Evolutionary conservation across 2,888 invertebrate species (phyloP).

Genomic region (Folsomia candida): DNA sequence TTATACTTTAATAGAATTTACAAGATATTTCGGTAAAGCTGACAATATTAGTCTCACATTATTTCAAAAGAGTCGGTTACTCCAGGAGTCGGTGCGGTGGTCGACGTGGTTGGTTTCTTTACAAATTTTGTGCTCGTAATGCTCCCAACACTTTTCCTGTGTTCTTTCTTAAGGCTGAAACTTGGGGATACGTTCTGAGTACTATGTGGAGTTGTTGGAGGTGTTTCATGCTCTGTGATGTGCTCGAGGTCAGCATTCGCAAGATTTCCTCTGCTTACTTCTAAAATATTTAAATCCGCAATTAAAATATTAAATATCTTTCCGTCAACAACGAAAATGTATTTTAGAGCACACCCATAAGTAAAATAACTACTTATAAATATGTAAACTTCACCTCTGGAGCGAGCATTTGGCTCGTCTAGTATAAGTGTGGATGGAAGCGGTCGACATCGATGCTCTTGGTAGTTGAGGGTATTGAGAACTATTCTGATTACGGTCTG

Average conservation of each 20-base stretch:
- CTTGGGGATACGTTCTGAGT: conserved; percentile 34
- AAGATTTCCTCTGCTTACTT: conserved; percentile 32
- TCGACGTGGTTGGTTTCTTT: conserved; percentile 23
- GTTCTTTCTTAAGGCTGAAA: conserved; percentile 30
- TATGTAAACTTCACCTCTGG: conserved; percentile 60
- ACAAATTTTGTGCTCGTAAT: conserved; percentile 32
- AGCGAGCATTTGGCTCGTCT: conserved; percentile 66
- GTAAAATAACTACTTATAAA: conserved; percentile 5
- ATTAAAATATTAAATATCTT: conserved; percentile 6
- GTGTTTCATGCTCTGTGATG: conserved; percentile 48
- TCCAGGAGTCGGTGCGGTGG: conserved; percentile 10
- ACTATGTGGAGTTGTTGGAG: conserved; percentile 45
- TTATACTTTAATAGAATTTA: no score
- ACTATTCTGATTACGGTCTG: conserved; percentile 82
- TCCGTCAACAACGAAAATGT: not conserved
- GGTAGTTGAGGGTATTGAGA: conserved; percentile 85
- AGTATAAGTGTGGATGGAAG: conserved; percentile 77
- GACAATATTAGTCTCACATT: no score
- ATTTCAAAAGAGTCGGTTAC: conserved; percentile 44
- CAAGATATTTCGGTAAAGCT: no score
- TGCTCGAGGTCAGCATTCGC: conserved; percentile 46
- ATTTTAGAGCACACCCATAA: not conserved
- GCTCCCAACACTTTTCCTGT: conserved; percentile 42
- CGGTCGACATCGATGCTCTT: conserved; percentile 85
- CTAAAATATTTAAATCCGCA: conserved; percentile 20